Base-by-base conservation (phyloP, 2,888 invertebrate genomes). In the Athrips mouffetella region DNA sequence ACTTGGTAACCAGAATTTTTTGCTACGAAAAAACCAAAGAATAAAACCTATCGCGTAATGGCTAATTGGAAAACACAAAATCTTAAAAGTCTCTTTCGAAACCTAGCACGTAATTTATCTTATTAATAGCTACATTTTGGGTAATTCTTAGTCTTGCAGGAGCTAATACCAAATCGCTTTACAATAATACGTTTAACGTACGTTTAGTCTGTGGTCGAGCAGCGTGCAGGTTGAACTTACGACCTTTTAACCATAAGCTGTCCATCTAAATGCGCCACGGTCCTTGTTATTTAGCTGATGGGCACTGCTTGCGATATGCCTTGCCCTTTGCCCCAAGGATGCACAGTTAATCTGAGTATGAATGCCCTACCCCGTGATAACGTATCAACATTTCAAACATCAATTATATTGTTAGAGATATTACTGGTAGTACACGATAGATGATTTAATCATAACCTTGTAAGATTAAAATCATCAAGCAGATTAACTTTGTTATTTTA, bases 261-360 rank as follows among this genome's bases (percentile, higher is more conserved):
- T 67, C 70, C 50, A 52, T 68, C 65, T 62, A 46, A 53, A 70
- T 67, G 59, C 59, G 65, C 55, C 65, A 67, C 60, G 60, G 65
- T 67, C 63, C 69, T 67, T 64, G 65, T 67, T 67, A 65, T 59
- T 48, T 55, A 54, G 54, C 53, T 60, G 62, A 64, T 60, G 60
- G 49, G 44, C 48, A 54, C 57, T 59, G 35, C 61, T 56, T 55
- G 61, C 58, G 53, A 55, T 56, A 51, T 54, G 52, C 37, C 41
- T 7, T 60, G 58, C 53, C 55, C 60, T 60, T 52, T 63, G 47
- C 44, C 53, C 37, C 10, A 49, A 25, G 35, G 54, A 41, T n/a
- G n/a, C 37, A 39, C 54, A 33, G 50, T 48, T 51, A 49, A 45
- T 48, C 45, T 45, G 44, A n/a, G n/a, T n/a, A n/a, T n/a, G n/a